A percentile compares a stretch with the other conserved stretches of the same genome.
Evolutionary conservation across 2,113 vertebrate species (phyloP).

Genomic region (Varanus komodoensis): DNA sequence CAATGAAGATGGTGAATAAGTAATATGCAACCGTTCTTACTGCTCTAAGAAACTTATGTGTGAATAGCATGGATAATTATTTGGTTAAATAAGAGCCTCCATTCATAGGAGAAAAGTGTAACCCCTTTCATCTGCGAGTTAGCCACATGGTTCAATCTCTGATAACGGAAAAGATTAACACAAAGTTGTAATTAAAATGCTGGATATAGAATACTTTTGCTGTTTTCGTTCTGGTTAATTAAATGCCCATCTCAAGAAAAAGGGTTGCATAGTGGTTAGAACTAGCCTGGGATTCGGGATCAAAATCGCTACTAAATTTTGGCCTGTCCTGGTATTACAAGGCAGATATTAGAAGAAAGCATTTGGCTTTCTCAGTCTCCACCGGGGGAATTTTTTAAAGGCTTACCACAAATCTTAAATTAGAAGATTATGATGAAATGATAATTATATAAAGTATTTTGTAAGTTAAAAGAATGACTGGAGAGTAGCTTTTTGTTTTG

Average conservation of each 20-base stretch:
- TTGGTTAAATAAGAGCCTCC: slow-evolving; percentile 24
- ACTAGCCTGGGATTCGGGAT: not conserved
- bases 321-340: no score
- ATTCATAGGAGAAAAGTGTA: not conserved
- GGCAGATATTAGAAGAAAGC: no score
- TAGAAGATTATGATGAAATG: not conserved
- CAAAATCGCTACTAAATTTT: not conserved
- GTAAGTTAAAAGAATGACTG: not conserved
- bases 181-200: not conserved
- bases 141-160: not conserved
- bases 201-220: not conserved
- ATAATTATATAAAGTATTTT: not conserved
- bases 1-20: not conserved
- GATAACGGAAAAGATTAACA: not conserved
- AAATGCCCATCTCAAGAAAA: not conserved
- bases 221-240: not conserved
- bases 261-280: not conserved
- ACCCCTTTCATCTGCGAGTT: not conserved
- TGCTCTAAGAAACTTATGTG: not conserved
- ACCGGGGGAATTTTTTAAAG: not conserved
- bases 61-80: slow-evolving; percentile 24
- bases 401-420: not conserved
- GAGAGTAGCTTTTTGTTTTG: not conserved
- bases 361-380: not conserved
- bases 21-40: slow-evolving; percentile 6